A percentile compares a stretch with the other conserved stretches of the same genome.
Conservation (phyloP, 2,113 vertebrate species). For the Myiozetetes cayanensis region DNA sequence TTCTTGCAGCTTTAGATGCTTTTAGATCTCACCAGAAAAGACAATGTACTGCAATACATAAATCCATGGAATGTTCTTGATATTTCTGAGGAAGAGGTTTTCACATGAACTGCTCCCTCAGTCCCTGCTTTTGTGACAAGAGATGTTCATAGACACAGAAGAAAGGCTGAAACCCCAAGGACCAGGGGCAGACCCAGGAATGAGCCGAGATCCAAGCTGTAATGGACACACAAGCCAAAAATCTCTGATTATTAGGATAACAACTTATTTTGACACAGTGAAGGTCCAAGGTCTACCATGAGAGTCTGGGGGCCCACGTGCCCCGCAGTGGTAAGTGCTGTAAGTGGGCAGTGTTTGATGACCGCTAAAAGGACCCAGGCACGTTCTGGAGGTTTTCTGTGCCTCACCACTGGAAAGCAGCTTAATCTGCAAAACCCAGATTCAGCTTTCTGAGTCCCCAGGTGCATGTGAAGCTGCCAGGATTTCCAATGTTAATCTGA, state of each 20-base stretch:
- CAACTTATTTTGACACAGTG: neutral
- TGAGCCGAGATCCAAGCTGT: neutral
- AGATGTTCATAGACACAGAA: neutral
- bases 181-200: neutral
- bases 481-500: constrained; percentile 28
- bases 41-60: neutral
- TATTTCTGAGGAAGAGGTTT: neutral
- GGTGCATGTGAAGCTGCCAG: neutral
- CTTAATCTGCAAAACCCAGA: neutral
- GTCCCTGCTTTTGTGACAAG: neutral
- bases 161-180: neutral
- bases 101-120: neutral
- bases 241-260: neutral
- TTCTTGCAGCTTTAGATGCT: neutral
- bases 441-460: constrained; percentile 1
- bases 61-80: neutral
- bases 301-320: rapidly evolving
- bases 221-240: neutral
- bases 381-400: neutral
- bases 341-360: neutral
- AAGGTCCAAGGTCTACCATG: neutral
- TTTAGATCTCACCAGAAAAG: neutral
- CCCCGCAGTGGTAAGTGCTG: neutral
- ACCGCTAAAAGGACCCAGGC: neutral
- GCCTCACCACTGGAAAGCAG: neutral